phyloP scores from a whole-genome alignment of 1,140 invertebrate genomes.

The Apocrypta bakeri region DNA sequence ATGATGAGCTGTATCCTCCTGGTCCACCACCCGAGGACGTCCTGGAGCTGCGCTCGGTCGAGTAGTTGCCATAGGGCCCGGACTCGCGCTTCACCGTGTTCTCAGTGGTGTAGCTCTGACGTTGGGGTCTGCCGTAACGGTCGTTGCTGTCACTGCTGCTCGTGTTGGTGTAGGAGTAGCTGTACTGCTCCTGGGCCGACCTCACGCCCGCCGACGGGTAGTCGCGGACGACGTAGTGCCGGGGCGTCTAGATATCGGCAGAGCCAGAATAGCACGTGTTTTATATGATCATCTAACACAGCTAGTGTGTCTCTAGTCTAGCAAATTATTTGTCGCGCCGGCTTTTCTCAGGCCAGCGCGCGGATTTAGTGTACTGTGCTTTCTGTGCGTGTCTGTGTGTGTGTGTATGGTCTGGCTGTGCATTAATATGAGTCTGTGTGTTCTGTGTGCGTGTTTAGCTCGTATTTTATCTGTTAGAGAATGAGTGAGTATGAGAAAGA shows the following conservation, averaged over 20 bases:
- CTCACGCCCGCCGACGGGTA: constrained; percentile 81
- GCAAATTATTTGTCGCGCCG: too few species aligned
- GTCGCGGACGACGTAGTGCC: constrained; percentile 88
- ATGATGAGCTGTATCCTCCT: constrained; percentile 84
- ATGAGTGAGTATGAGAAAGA: background rate
- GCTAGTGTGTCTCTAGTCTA: background rate
- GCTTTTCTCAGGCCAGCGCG: too few species aligned
- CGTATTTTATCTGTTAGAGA: background rate
- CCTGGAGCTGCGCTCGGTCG: constrained; percentile 82
- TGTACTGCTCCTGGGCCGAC: constrained; percentile 85
- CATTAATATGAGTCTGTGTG: background rate
- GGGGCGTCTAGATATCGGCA: constrained; percentile 79
- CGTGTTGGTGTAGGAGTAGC: constrained; percentile 84
- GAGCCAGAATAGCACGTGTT: background rate
- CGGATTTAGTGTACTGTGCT: too few species aligned
- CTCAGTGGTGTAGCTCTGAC: constrained; percentile 77
- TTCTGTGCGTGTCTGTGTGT: too few species aligned
- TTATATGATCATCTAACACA: background rate
- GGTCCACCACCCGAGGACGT: constrained; percentile 80
- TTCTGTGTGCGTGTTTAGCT: background rate
- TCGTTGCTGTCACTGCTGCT: constrained; percentile 74
- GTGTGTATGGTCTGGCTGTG: too few species aligned
- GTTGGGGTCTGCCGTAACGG: constrained; percentile 76
- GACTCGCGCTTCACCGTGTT: constrained; percentile 80
- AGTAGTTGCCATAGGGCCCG: constrained; percentile 80